Base-by-base conservation (phyloP, 2,888 invertebrate species). In the Callosobruchus maculatus region DNA sequence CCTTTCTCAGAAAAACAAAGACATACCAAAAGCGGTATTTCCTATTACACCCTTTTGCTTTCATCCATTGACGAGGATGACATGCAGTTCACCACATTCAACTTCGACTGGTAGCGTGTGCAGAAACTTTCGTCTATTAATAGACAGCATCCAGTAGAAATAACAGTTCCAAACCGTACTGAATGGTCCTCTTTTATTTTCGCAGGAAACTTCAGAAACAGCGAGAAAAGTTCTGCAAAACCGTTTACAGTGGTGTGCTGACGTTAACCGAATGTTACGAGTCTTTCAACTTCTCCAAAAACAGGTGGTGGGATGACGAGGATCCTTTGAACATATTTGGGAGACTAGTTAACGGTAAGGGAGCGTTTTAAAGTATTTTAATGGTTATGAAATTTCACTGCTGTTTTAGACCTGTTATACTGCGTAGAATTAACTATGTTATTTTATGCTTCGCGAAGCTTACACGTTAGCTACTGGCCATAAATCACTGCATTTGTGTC, bases 141-240 rank as follows among this genome's bases (percentile, higher is more conserved):
- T 49, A 49, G 49, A 49, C 49, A 3, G 49, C 49, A 49, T 18
- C 3, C 49, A 49, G 49, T 49, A 49, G 49, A 49, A 7, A 49
- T 49, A 49, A 49, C 49, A 49, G 49, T 49, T 49, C 13, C 49
- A 49, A 49, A 49, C 49, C 13, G 49, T 49, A 18, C 49, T 49
- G 49, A 49, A 49, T 49, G 49, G 1, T 49, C 1, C 49, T 49
- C 49, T 21, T 13, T 22, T 68, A 74, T 67, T 67, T 30, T 74
- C 76, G 20, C 88, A 93, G 93, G 95, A 94, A 93, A 88, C 89
- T 92, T 73, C 91, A 92, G 82, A 93, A 91, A 84, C 90, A 94
- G 85, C 92, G 92, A 78, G 94, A 95, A 82, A 91, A 92, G 77
- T 88, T 93, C 31, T 95, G 95, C 86, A 90, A 92, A 79, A 90